A percentile compares a stretch with the other conserved stretches of the same genome.
Conservation (phyloP, 2,113 vertebrate species). For the Pangasianodon hypophthalmus region DNA sequence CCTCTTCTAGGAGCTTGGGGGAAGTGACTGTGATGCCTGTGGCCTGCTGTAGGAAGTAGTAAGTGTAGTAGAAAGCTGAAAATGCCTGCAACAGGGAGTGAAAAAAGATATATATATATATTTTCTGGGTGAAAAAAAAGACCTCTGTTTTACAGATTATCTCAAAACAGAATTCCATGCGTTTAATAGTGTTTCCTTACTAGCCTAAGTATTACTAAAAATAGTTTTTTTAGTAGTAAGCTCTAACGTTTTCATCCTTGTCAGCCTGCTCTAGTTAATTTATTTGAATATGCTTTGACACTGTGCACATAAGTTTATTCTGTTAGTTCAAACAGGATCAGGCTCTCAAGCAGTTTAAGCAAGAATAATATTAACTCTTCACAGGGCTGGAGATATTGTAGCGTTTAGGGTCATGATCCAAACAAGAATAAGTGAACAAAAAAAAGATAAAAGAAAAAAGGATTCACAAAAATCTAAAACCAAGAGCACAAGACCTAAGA, state of each 20-base stretch:
- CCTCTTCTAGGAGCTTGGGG: conserved; percentile 71
- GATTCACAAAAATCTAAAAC: neutral
- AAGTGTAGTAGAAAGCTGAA: conserved; percentile 88
- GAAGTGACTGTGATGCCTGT: conserved; percentile 70
- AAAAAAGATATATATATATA: neutral
- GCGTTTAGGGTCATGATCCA: neutral
- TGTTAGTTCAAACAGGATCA: neutral
- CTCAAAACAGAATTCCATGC: neutral
- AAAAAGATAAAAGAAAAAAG: neutral
- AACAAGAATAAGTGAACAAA: neutral
- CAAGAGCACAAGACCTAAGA: neutral
- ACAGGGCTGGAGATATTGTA: neutral
- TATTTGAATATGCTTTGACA: neutral
- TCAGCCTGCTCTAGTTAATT: neutral
- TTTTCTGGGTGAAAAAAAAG: neutral
- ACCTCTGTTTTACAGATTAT: neutral
- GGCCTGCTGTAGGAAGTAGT: conserved; percentile 78
- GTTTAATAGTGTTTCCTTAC: neutral
- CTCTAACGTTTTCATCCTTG: neutral
- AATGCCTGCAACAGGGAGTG: conserved; percentile 80
- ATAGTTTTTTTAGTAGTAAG: neutral
- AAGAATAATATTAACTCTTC: neutral
- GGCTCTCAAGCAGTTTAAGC: neutral
- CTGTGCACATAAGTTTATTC: neutral
- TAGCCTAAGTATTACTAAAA: neutral